These are phyloP conservation scores for Syrrhaptes paradoxus DNA, from an alignment of 2,113 vertebrate species.

Conservation along the genomic window DNA sequence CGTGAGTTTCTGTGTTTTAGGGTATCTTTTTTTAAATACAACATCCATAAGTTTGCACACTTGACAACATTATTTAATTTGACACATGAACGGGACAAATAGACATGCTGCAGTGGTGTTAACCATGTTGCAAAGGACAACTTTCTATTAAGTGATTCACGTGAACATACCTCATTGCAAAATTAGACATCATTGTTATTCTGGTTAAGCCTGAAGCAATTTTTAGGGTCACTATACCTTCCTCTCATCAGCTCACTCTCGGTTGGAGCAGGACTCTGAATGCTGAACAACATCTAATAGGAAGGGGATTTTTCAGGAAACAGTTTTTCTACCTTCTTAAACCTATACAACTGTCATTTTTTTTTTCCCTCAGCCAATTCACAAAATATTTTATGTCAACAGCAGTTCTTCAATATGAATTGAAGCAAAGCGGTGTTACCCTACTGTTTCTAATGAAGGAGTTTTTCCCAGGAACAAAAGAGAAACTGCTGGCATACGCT, in stretches of 20 bases:
- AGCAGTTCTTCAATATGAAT: neutral
- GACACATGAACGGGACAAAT: neutral
- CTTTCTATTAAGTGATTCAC: neutral
- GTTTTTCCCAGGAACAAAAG: neutral
- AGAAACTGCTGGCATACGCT: neutral
- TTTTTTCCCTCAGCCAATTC: neutral
- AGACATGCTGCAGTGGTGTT: neutral
- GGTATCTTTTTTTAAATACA: neutral
- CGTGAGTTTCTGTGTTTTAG: rapidly evolving
- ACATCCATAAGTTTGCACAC: neutral
- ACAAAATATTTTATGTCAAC: neutral
- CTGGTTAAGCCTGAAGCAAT: neutral
- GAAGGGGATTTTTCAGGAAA: neutral
- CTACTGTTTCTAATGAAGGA: neutral
- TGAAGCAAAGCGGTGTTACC: neutral
- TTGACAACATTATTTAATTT: neutral
- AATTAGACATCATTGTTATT: neutral
- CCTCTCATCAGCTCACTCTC: neutral
- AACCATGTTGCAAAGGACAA: neutral
- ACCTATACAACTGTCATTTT: neutral
- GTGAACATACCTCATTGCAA: neutral
- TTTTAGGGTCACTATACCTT: neutral
- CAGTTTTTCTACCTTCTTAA: neutral
- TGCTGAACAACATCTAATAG: neutral
- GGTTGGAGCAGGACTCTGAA: neutral